A percentile compares a stretch with the other conserved stretches of the same genome.
Evolutionary conservation across 2,113 vertebrate species (phyloP).

Genomic region (Asarcornis scutulata): DNA sequence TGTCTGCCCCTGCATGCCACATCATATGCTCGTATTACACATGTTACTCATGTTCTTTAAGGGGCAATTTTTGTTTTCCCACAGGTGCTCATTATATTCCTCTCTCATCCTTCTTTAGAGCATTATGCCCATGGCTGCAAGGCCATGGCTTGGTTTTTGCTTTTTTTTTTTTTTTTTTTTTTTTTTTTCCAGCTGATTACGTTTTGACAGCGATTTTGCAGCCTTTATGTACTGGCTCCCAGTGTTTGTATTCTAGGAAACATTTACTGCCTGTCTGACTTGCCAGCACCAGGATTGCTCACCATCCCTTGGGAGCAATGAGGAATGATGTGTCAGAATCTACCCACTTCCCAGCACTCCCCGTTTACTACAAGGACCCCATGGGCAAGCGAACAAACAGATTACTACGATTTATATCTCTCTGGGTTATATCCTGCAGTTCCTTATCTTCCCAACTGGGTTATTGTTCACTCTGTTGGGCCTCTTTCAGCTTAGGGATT

Average conservation of each 20-base stretch:
- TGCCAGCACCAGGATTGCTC: slow-evolving; percentile 36
- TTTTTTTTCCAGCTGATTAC: neutral
- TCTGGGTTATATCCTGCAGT: slow-evolving; percentile 48
- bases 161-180: neutral
- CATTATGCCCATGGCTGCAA: accelerated
- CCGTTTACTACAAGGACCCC: slow-evolving; percentile 50
- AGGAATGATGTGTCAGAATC: slow-evolving; percentile 63
- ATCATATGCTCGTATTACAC: neutral
- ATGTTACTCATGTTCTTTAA: neutral
- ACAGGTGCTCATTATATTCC: neutral
- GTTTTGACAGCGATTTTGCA: slow-evolving; percentile 35
- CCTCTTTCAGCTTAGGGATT: slow-evolving; percentile 11
- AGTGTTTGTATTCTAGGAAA: slow-evolving; percentile 56
- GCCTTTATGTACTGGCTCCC: neutral
- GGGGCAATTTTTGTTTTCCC: neutral
- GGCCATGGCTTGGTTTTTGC: neutral
- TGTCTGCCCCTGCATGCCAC: neutral
- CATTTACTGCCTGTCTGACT: slow-evolving; percentile 43
- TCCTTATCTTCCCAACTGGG: slow-evolving; percentile 47
- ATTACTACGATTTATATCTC: slow-evolving; percentile 62
- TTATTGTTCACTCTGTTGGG: slow-evolving; percentile 23
- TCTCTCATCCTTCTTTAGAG: neutral
- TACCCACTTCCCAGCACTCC: slow-evolving; percentile 33
- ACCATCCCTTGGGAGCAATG: slow-evolving; percentile 48
- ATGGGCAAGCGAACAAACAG: slow-evolving; percentile 51